Evolutionary conservation across 2,113 vertebrate species (phyloP).

Genomic region (Bujurquina vittata): DNA sequence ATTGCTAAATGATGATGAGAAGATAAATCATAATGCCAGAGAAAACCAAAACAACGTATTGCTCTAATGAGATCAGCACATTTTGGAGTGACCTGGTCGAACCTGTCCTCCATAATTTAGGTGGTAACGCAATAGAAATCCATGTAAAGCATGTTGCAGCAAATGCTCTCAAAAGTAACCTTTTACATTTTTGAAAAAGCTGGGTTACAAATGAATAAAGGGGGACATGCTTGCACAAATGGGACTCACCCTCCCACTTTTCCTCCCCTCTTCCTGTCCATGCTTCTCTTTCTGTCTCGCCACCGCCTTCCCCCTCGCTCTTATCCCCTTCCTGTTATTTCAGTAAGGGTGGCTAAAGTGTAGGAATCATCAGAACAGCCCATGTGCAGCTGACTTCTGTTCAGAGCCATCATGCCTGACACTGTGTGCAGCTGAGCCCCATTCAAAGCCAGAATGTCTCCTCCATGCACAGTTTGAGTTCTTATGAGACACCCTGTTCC

Average conservation of each 20-base stretch:
- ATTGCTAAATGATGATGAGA: slow-evolving; percentile 9
- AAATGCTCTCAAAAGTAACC: not conserved
- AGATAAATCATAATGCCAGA: slow-evolving; percentile 13
- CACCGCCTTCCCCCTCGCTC: not conserved
- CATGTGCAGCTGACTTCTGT: slow-evolving; percentile 63
- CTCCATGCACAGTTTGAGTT: slow-evolving; percentile 15
- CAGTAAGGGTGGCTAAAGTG: slow-evolving; percentile 42
- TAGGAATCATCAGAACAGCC: slow-evolving; percentile 40
- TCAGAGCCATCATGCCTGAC: slow-evolving; percentile 48
- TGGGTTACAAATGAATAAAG: not conserved
- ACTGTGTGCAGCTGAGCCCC: slow-evolving; percentile 62
- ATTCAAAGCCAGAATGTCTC: slow-evolving; percentile 54
- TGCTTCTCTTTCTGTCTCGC: not conserved
- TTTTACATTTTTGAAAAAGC: not conserved
- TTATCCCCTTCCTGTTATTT: slow-evolving; percentile 57
- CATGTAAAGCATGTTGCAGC: not conserved
- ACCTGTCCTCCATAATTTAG: not conserved
- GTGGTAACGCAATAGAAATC: not conserved
- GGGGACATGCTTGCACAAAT: not conserved
- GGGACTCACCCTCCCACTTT: slow-evolving; percentile 4
- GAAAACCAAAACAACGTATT: not conserved
- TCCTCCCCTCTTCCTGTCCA: slow-evolving; percentile 17
- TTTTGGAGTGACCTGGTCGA: not conserved
- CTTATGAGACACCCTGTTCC: slow-evolving; percentile 48
- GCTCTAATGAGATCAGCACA: not conserved